phyloP scores from a whole-genome alignment of 1,140 invertebrate genomes.

The Drosophila pachea region DNA sequence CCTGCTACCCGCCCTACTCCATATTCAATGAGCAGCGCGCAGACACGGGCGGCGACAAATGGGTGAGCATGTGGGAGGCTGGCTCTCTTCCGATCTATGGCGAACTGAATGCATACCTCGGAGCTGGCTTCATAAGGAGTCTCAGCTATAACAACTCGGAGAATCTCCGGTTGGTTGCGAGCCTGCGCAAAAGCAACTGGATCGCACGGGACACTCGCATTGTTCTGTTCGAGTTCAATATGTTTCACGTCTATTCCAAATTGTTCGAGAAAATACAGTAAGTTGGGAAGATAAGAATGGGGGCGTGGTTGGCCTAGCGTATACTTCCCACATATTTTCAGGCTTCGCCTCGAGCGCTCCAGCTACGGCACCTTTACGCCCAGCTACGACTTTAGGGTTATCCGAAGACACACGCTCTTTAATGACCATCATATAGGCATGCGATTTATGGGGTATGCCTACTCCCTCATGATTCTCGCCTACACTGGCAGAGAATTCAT shows the following conservation, averaged over 20 bases:
- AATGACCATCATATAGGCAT: not conserved
- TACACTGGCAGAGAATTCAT: not conserved
- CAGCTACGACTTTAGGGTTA: too few species aligned
- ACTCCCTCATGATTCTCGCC: not conserved
- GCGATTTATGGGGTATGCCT: not conserved
- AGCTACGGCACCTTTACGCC: too few species aligned
- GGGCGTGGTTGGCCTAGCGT: not conserved
- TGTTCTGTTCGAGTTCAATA: constrained; percentile 12
- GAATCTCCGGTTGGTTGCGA: not conserved
- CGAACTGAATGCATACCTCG: constrained; percentile 2
- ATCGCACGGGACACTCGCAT: not conserved
- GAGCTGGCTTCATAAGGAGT: constrained; percentile 8
- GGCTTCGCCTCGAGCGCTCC: too few species aligned
- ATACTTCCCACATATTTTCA: too few species aligned
- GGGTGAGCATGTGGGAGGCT: not conserved
- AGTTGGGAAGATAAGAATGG: not conserved
- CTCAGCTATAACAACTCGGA: not conserved
- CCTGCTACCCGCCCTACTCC: constrained; percentile 2
- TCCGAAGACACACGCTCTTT: too few species aligned
- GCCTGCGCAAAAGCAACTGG: not conserved
- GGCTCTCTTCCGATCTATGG: not conserved
- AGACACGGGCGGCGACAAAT: not conserved
- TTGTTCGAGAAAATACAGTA: constrained; percentile 12
- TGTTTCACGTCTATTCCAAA: constrained; percentile 15
- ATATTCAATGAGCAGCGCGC: not conserved